Percentiles rank a stretch among this genome's conserved stretches.
These are phyloP conservation scores for Lycia hirtaria DNA, from an alignment of 2,888 invertebrate species.

Conservation along the genomic window DNA sequence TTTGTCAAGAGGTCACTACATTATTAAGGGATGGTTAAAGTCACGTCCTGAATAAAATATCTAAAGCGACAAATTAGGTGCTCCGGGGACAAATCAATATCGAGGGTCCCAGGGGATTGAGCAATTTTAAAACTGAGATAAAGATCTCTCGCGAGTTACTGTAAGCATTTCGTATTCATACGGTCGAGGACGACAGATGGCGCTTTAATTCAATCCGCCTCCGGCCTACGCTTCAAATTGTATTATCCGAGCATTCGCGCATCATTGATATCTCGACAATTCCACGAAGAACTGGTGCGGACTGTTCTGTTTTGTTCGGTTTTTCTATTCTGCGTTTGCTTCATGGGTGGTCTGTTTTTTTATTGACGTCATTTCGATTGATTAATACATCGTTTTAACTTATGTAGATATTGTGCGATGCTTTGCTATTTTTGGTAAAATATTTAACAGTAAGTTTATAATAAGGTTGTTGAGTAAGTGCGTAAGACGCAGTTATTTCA, in stretches of 20 bases:
- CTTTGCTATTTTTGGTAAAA: too few species aligned
- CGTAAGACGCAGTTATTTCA: too few species aligned
- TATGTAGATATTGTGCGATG: background rate
- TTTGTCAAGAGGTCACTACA: constrained; percentile 42
- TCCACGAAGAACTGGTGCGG: constrained; percentile 59
- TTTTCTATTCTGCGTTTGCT: constrained; percentile 33
- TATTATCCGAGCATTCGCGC: constrained; percentile 83
- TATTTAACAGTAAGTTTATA: too few species aligned
- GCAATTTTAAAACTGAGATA: constrained; percentile 85
- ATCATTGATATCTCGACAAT: constrained; percentile 85
- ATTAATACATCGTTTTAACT: constrained; percentile 1
- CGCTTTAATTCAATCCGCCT: constrained; percentile 83
- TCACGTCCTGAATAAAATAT: constrained; percentile 73
- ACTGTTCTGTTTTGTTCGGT: constrained; percentile 45
- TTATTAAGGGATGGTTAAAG: constrained; percentile 60
- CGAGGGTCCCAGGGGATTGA: constrained; percentile 74
- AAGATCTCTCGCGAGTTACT: constrained; percentile 77
- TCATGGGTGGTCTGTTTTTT: constrained; percentile 48
- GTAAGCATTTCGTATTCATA: constrained; percentile 83
- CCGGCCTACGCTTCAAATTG: constrained; percentile 82
- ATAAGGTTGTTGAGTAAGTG: too few species aligned
- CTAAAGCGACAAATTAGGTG: constrained; percentile 74
- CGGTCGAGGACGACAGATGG: constrained; percentile 82
- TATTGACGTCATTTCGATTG: constrained; percentile 3
- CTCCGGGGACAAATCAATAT: constrained; percentile 80